Base-by-base conservation (phyloP, 2,888 invertebrate genomes). In the Tenthredo distinguenda region DNA sequence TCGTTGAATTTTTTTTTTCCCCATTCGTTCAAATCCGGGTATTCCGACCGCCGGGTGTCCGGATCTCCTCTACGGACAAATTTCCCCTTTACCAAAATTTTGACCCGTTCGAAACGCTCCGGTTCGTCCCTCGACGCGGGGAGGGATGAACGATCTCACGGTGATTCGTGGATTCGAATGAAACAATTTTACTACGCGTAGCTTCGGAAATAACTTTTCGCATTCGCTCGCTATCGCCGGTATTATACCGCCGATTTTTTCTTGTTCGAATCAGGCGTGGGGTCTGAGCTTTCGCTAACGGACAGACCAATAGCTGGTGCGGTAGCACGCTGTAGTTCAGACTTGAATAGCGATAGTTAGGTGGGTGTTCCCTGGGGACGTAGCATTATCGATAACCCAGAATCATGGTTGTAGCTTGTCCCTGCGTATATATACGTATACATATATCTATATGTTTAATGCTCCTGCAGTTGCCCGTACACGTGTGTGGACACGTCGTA, bases 341-440 rank as follows among this genome's bases (percentile, higher is more conserved):
- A 81, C 81, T 81, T 81, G 84, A 85, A 79, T 85, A 40, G 79
- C 79, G 79, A 81, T 85, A 85, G 85, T 85, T 85, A 81, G 71
- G 83, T 50, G 82, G 81, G 43, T 40, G 50, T 85, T 83, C 85
- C 88, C 86, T 47, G 74, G 82, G 88, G 87, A 85, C 86, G 84
- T 86, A 84, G 87, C 86, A 88, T 90, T 89, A 89, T 90, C 89
- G 90, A 89, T 89, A 88, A 90, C 89, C 88, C 86, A 77, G 87
- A 88, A 90, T 90, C 87, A 87, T 86, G 87, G 86, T 86, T 88
- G 88, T 86, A 89, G 89, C 88, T 87, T 87, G 62, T 62, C n/a
- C 85, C 83, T 82, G 85, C 40, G 37, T 26, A 37, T 9, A 47
- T n/a, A n/a, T 21, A 34, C 1, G 4, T 15, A 6, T 15, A 21